phyloP scores from a whole-genome alignment of 2,113 vertebrate genomes.

The Vulpes ferrilata region DNA sequence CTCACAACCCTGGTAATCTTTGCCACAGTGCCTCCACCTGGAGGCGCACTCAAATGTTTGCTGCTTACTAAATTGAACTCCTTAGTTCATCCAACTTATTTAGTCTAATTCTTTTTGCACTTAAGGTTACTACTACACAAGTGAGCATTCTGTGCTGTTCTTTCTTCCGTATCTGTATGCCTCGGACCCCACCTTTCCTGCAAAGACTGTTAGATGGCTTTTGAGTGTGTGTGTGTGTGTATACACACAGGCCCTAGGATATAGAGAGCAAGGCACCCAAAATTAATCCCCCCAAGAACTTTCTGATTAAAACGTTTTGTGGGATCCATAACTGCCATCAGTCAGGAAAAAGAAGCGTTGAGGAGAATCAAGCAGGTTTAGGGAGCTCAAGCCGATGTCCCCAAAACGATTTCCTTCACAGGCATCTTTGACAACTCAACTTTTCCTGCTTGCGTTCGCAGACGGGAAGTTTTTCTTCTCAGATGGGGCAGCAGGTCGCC shows the following conservation, averaged over 20 bases:
- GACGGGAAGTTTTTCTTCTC: conserved; percentile 57
- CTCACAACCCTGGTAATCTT: not conserved
- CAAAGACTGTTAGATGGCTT: not conserved
- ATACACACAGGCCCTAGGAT: not conserved
- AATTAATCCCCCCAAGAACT: not conserved
- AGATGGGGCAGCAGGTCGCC: not conserved
- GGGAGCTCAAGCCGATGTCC: not conserved
- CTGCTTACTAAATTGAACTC: conserved; percentile 32
- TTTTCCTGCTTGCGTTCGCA: not conserved
- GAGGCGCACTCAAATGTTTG: not conserved
- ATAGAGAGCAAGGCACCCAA: not conserved
- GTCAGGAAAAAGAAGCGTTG: not conserved
- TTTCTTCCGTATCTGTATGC: not conserved
- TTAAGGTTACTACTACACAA: not conserved
- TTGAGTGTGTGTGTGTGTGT: not conserved
- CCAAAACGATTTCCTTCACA: not conserved
- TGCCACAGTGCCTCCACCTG: not conserved
- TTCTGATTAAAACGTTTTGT: not conserved
- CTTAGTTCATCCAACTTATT: not conserved
- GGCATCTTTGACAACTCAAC: not conserved
- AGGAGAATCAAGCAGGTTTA: not conserved
- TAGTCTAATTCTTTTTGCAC: not conserved
- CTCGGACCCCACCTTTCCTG: not conserved
- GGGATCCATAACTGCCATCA: not conserved
- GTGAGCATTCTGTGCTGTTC: not conserved